Conservation (phyloP, 2,113 vertebrate species). For the Passerina amoena region DNA sequence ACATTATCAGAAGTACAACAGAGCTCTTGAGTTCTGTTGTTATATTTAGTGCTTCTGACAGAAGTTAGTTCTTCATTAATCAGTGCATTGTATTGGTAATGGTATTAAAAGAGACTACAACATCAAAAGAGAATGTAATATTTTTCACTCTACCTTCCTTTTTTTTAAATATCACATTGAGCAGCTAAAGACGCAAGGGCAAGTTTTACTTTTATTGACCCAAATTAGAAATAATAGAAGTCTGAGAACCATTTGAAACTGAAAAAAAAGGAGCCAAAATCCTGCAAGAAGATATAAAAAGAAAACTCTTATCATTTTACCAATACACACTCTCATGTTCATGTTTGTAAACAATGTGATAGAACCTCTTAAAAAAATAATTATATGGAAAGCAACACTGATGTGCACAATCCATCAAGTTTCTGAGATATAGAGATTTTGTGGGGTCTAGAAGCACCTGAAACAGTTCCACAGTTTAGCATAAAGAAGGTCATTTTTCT, state of each 20-base stretch:
- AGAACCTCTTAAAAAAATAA: not conserved
- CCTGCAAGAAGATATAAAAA: not conserved
- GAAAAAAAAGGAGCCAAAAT: not conserved
- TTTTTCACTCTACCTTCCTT: not conserved
- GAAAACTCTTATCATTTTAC: not conserved
- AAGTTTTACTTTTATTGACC: not conserved
- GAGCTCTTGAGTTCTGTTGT: not conserved
- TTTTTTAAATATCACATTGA: not conserved
- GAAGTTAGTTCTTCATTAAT: not conserved
- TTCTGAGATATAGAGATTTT: not conserved
- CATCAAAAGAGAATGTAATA: not conserved
- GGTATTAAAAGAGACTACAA: not conserved
- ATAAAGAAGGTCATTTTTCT: not conserved
- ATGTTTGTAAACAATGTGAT: not conserved
- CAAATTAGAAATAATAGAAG: not conserved
- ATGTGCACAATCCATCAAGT: not conserved
- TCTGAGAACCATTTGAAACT: not conserved
- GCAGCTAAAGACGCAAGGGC: not conserved
- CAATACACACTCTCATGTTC: rapidly evolving
- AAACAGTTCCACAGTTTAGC: not conserved
- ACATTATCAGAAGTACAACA: not conserved
- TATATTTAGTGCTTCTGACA: not conserved
- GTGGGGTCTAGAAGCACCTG: not conserved
- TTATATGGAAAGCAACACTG: not conserved
- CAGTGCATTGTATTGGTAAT: not conserved